phyloP scores from a whole-genome alignment of 2,113 vertebrate genomes.

The Amia ocellicauda region DNA sequence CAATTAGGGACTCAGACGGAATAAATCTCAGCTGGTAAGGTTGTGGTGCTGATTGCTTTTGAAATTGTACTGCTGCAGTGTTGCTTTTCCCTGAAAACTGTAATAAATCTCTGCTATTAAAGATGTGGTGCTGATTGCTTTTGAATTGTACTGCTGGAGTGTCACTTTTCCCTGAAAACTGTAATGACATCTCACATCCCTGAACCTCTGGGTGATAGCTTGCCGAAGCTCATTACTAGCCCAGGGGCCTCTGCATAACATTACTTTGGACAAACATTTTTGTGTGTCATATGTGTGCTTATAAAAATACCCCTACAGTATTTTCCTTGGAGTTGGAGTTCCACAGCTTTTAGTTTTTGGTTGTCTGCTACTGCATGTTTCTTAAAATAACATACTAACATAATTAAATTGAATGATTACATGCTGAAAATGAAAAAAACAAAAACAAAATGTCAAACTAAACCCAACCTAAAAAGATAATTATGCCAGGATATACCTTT shows the following conservation, averaged over 20 bases:
- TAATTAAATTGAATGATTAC: too few species aligned
- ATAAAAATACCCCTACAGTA: too few species aligned
- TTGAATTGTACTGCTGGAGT: conserved; percentile 45
- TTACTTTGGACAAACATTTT: background rate
- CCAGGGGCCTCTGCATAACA: background rate
- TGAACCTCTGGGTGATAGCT: background rate
- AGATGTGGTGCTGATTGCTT: conserved; percentile 60
- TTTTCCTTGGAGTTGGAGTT: too few species aligned
- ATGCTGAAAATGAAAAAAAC: too few species aligned
- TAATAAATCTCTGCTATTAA: conserved; percentile 64
- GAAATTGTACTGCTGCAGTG: conserved; percentile 42
- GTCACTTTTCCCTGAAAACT: conserved; percentile 45
- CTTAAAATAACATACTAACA: too few species aligned
- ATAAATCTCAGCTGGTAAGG: conserved; percentile 63
- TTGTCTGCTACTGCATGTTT: too few species aligned
- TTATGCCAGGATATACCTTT: too few species aligned
- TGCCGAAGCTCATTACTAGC: background rate
- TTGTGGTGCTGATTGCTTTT: conserved; percentile 61
- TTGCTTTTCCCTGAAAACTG: conserved; percentile 47
- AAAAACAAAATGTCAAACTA: too few species aligned
- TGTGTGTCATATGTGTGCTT: background rate
- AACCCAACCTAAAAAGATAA: too few species aligned
- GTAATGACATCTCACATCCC: conserved; percentile 40
- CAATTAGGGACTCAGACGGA: conserved; percentile 65
- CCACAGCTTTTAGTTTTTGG: too few species aligned